Conservation (phyloP, 2,888 invertebrate genomes). For the Opisthograptis luteolata region DNA sequence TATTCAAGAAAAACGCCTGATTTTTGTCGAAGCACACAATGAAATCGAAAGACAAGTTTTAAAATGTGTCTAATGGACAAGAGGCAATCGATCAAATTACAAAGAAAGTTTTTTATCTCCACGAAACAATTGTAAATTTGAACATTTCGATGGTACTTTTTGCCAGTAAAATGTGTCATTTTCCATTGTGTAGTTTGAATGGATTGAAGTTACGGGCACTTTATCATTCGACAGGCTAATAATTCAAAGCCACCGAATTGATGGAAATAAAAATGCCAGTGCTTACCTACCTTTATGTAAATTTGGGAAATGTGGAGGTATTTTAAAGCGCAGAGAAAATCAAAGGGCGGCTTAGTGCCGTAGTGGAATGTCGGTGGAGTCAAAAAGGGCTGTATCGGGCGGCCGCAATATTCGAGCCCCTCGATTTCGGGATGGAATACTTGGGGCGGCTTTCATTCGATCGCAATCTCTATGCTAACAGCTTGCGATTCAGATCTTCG, state of each 20-base stretch:
- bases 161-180: constrained; percentile 60
- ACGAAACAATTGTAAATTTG: constrained; percentile 70
- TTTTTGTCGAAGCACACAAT: constrained; percentile 72
- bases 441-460: constrained; percentile 80
- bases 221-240: constrained; percentile 47
- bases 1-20: constrained; percentile 62
- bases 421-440: constrained; percentile 80
- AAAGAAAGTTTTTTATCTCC: constrained; percentile 75
- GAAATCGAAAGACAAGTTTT: constrained; percentile 79
- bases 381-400: constrained; percentile 72
- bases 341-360: constrained; percentile 68
- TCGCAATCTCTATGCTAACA: constrained; percentile 85
- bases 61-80: constrained; percentile 80
- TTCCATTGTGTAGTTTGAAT: constrained; percentile 51
- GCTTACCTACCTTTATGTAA: constrained; percentile 45
- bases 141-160: constrained; percentile 63
- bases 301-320: constrained; percentile 57
- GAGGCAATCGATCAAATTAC: constrained; percentile 80
- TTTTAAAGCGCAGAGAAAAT: constrained; percentile 67
- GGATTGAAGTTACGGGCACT: constrained; percentile 47
- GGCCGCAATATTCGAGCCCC: constrained; percentile 78
- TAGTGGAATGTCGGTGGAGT: constrained; percentile 71
- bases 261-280: constrained; percentile 39
- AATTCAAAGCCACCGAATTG: constrained; percentile 46
- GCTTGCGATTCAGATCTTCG: constrained; percentile 84